Base-by-base conservation (phyloP, 2,113 vertebrate species). In the Eira barbara region DNA sequence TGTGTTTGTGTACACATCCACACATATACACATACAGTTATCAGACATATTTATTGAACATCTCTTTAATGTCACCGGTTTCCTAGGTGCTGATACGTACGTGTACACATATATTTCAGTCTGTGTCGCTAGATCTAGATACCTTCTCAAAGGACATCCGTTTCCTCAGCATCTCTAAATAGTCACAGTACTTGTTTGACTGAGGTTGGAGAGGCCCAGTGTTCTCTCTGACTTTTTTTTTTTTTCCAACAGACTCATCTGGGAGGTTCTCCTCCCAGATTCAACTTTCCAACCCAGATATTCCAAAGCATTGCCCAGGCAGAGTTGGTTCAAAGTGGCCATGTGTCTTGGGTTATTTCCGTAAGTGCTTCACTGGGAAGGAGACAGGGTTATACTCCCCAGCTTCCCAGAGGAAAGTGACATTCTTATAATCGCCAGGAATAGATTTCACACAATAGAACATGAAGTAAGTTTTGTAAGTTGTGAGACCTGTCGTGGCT, bases 71-170 rank as follows among this genome's bases (percentile, higher is more conserved):
- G 73, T 89, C 73, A 45, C 95, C 18, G 8, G 27, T 93, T 92
- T 90, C 71, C 94, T 96, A 78, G 92, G 92, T 96, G 95, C 95
- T 97, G 83, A 85, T 71, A 73, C 4, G 27, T 80, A 4, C 78
- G 23, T 93, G n/a, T 80, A 36, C 96, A 4, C 78, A 20, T 91
- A 27, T 83, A 34, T 96, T 63, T 91, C 92, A 45, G 0, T 91
- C 86, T 93, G 45, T 81, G 47, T 95, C 93, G 29, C 0, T 80
- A 91, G 88, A 63, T 74, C 47, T 87, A 67, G 79, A 17, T 81
- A 2, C 14, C 34, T 83, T 92, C 85, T 96, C 57, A 42, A 74
- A 96, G 71, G 57, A 81, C 69, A 57, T 65, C 59, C 21, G 8
- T 88, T 91, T 94, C 45, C 81, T 96, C 95, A 52, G 29, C 82